Evolutionary conservation across 1,140 invertebrate genomes (phyloP), one percentile per base, ranked within the genome.

Genomic region (Eriosoma lanigerum): DNA sequence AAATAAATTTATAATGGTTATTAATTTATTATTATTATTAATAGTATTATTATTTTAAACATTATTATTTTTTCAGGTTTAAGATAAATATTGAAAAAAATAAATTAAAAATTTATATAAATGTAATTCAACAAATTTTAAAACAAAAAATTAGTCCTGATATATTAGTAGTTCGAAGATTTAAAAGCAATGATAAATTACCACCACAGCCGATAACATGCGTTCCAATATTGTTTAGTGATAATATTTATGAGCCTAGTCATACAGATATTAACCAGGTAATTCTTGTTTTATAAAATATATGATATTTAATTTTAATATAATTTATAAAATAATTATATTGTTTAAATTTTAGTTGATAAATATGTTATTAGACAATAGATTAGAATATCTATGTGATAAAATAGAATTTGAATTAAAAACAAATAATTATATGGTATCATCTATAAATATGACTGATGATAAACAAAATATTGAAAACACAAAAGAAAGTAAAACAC

Each of bases 61-160:
- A n/a, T 72, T 12, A 58, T 24, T 75, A 13, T 56, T 0, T 5
- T 78, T 29, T 8, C 4, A 78, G 75, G 15, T 46, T 78, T 60
- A 78, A 78, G 44, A 62, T 78, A 46, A 78, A 78, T 62, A 56
- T 78, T 44, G 21, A 78, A 60, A 78, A 38, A 26, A 60, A 78
- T 78, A 48, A 78, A 44, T 48, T 60, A 62, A 78, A 48, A 78
- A 4, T 38, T 0, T 78, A 78, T n/a, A 78, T 78, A n/a, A 24
- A 48, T 46, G 6, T 46, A 8, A 48, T 78, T 46, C 26, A 62
- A 60, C 13, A 46, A 26, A 26, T 62, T 60, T 21, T 78, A 24
- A 60, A 60, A 26, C 0, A 78, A 60, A 62, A 78, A 29, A 19
- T 78, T 24, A 44, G 44, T 62, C 21, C 38, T 46, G 56, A 60